A percentile compares a stretch with the other conserved stretches of the same genome.
These are phyloP conservation scores for Ciconia boyciana DNA, from an alignment of 2,113 vertebrate species.

Conservation along the genomic window DNA sequence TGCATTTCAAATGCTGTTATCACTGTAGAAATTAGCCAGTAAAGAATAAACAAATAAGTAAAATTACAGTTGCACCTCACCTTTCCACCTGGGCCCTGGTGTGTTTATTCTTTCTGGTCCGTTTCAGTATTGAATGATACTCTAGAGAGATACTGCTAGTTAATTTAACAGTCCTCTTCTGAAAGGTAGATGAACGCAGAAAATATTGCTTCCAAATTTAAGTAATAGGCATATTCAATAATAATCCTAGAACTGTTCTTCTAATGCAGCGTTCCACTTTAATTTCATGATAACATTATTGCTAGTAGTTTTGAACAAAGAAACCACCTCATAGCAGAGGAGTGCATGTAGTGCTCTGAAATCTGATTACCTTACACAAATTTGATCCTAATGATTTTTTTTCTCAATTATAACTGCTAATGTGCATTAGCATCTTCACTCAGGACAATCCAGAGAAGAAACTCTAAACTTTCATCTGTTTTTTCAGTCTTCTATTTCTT, in stretches of 20 bases:
- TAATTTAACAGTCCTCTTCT: neutral
- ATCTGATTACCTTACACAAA: neutral
- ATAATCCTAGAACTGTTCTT: neutral
- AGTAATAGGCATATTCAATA: neutral
- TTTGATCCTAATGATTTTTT: neutral
- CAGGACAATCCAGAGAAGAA: neutral
- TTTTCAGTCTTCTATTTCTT: neutral
- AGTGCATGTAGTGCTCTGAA: neutral
- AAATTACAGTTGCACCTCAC: neutral
- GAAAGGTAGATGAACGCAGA: neutral
- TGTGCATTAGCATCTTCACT: neutral
- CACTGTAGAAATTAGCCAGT: neutral
- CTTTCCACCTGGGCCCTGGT: neutral
- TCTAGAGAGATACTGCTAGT: neutral
- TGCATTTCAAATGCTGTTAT: neutral
- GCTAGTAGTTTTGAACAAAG: neutral
- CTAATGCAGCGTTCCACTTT: neutral
- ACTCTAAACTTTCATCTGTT: neutral
- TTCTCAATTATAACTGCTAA: neutral
- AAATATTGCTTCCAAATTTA: neutral
- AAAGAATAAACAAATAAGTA: neutral
- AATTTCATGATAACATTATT: neutral
- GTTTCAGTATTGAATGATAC: neutral
- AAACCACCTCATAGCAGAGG: neutral
- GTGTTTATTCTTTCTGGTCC: neutral